Percentiles rank a stretch among this genome's conserved stretches.
These are phyloP conservation scores for Hipparchia sbordonii DNA, from an alignment of 2,888 invertebrate species.

Conservation along the genomic window DNA sequence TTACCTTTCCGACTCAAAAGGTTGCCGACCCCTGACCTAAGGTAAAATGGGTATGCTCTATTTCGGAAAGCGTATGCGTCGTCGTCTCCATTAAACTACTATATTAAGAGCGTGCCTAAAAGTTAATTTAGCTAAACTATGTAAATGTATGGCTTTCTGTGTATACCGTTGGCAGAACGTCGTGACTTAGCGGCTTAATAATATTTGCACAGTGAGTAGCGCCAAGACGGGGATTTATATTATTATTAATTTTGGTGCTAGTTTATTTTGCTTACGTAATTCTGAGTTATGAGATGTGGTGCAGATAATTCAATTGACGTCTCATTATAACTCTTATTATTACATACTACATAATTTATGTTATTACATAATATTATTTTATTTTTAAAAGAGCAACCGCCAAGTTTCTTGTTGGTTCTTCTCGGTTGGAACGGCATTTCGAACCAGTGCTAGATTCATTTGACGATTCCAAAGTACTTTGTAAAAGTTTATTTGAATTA, in stretches of 20 bases:
- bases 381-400: no score
- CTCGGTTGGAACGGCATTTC: no score
- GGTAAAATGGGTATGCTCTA: constrained; percentile 35
- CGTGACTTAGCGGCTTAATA: constrained; percentile 31
- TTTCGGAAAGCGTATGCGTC: constrained; percentile 60
- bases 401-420: no score
- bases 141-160: constrained; percentile 24
- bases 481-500: no score
- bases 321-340: background rate
- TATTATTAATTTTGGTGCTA: constrained; percentile 20
- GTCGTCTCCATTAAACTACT: constrained; percentile 55
- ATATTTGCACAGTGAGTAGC: constrained; percentile 20
- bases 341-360: no score
- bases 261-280: constrained; percentile 9
- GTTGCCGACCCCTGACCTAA: no score
- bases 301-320: background rate
- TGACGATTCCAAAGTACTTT: no score
- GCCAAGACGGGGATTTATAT: constrained; percentile 19
- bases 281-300: constrained; percentile 19
- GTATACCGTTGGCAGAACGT: constrained; percentile 25
- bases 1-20: no score
- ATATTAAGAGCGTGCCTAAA: constrained; percentile 50
- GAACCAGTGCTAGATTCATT: no score
- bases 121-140: constrained; percentile 41
- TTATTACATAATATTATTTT: no score